Evolutionary conservation across 2,888 invertebrate genomes (phyloP).

Genomic region (Chesias legatella): DNA sequence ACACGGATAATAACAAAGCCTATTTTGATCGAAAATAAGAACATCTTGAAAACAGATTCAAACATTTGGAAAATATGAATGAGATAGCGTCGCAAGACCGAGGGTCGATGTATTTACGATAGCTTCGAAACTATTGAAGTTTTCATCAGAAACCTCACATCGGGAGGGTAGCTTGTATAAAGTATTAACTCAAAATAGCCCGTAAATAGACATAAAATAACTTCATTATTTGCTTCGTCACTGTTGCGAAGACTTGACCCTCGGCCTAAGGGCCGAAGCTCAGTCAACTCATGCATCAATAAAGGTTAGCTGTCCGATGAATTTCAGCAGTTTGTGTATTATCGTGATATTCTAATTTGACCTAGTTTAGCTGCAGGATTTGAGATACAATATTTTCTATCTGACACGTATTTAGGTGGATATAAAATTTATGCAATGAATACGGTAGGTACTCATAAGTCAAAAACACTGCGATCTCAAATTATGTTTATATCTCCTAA

Average conservation of each 20-base stretch:
- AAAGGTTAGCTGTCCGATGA: slow-evolving; percentile 25
- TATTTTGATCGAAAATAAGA: too few relatives aligned
- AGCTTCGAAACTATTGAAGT: slow-evolving; percentile 12
- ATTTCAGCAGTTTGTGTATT: slow-evolving; percentile 24
- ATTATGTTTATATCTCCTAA: too few relatives aligned
- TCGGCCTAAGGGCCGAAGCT: slow-evolving; percentile 17
- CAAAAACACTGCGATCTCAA: too few relatives aligned
- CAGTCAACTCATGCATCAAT: slow-evolving; percentile 29
- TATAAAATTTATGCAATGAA: too few relatives aligned
- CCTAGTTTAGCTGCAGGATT: slow-evolving; percentile 17
- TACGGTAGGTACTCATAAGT: too few relatives aligned
- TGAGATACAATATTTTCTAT: slow-evolving; percentile 2
- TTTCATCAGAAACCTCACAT: slow-evolving; percentile 15
- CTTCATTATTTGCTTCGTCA: slow-evolving; percentile 21
- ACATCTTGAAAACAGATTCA: too few relatives aligned
- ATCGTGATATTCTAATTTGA: slow-evolving; percentile 27
- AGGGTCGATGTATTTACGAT: slow-evolving; percentile 5
- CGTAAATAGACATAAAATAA: slow-evolving; percentile 19
- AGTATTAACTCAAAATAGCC: slow-evolving; percentile 15
- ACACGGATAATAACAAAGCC: too few relatives aligned
- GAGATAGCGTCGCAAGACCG: too few relatives aligned
- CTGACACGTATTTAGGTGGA: too few relatives aligned
- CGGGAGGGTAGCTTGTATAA: slow-evolving; percentile 3
- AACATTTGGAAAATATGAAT: too few relatives aligned
- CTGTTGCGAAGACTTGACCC: slow-evolving; percentile 22